Percentiles rank a stretch among this genome's conserved stretches.
Evolutionary conservation across 2,113 vertebrate species (phyloP).

Genomic region (Oncorhynchus mykiss): DNA sequence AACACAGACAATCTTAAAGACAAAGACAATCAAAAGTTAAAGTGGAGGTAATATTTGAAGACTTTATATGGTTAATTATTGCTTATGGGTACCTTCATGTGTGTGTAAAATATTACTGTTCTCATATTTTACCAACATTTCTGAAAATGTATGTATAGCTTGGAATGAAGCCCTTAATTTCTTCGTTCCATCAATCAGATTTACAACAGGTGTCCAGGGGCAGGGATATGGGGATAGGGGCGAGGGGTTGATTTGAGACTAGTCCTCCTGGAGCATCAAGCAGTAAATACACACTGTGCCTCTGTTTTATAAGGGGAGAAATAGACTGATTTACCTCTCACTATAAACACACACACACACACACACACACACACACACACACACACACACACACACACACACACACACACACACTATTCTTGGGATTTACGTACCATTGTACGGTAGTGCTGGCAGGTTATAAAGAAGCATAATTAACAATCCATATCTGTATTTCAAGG

Average conservation of each 20-base stretch:
- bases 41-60: too few species aligned
- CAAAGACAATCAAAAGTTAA: conserved; percentile 1
- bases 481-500: conserved; percentile 58
- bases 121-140: too few species aligned
- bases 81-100: too few species aligned
- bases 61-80: too few species aligned
- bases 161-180: too few species aligned
- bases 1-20: background rate
- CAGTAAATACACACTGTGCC: conserved; percentile 52
- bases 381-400: conserved; percentile 29
- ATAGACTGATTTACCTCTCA: conserved; percentile 39
- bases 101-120: too few species aligned
- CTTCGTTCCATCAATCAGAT: too few species aligned
- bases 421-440: conserved; percentile 46
- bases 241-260: too few species aligned
- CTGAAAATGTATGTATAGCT: background rate
- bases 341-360: conserved; percentile 3
- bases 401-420: conserved; percentile 15
- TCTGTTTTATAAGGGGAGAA: background rate
- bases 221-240: too few species aligned
- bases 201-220: too few species aligned
- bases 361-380: conserved; percentile 13
- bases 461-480: conserved; percentile 69
- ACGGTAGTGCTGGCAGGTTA: conserved; percentile 41
- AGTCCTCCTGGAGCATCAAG: background rate